Evolutionary conservation across 2,888 invertebrate genomes (phyloP).

Genomic region (Nomada flava): DNA sequence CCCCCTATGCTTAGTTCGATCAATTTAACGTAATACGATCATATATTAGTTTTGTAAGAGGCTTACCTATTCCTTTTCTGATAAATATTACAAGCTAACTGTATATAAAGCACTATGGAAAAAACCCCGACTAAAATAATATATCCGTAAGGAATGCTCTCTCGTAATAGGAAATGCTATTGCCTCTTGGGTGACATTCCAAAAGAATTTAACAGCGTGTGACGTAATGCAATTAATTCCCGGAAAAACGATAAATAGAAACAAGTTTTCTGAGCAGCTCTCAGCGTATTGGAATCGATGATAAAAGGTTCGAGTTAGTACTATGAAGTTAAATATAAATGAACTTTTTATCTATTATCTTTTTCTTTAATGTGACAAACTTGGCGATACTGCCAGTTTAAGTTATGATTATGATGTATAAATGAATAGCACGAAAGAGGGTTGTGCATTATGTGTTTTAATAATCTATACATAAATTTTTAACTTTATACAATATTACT

Average conservation of each 20-base stretch:
- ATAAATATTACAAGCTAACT: neutral
- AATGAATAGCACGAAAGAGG: neutral
- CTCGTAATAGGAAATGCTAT: slow-evolving; percentile 27
- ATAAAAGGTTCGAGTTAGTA: slow-evolving; percentile 86
- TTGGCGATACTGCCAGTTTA: too few species aligned
- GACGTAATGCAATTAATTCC: slow-evolving; percentile 60
- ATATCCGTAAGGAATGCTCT: slow-evolving; percentile 20
- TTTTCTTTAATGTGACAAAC: too few species aligned
- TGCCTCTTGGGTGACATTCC: slow-evolving; percentile 68
- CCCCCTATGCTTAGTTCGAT: neutral
- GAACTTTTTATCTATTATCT: too few species aligned
- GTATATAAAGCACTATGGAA: neutral
- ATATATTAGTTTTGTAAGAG: slow-evolving; percentile 1
- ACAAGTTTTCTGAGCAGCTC: slow-evolving; percentile 45
- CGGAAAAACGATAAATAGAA: slow-evolving; percentile 54
- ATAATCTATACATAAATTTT: neutral
- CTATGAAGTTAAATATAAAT: slow-evolving; percentile 78
- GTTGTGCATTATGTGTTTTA: neutral
- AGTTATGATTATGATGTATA: neutral
- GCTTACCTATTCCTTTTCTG: neutral
- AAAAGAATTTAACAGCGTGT: slow-evolving; percentile 44
- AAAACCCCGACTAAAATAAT: slow-evolving; percentile 10
- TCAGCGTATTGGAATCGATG: slow-evolving; percentile 8
- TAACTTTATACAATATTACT: neutral
- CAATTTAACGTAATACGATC: slow-evolving; percentile 9